Conservation (phyloP, 1,140 invertebrate genomes). For the Pseudomyrmex sp. region DNA sequence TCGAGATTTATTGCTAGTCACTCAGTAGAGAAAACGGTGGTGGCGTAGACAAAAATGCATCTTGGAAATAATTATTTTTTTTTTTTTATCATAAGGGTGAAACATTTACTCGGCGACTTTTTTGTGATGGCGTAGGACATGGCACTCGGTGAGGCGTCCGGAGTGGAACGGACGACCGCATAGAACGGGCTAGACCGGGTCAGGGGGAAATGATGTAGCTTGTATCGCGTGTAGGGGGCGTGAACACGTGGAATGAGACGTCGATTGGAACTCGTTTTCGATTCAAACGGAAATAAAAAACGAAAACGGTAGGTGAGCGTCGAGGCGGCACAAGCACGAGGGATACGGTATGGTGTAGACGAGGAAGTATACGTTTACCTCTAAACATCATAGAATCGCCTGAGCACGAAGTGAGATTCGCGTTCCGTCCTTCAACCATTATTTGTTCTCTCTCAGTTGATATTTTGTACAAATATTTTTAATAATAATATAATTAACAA, state of each 20-base stretch:
- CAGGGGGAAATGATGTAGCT: conserved; percentile 71
- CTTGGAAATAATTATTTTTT: no score
- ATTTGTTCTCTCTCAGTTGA: background rate
- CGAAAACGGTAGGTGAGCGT: conserved; percentile 37
- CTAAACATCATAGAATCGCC: conserved; percentile 17
- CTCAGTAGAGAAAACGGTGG: no score
- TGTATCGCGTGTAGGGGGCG: conserved; percentile 50
- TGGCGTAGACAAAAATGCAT: no score
- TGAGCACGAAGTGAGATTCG: conserved; percentile 9
- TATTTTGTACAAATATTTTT: no score
- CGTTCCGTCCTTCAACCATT: background rate
- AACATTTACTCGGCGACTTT: conserved; percentile 26
- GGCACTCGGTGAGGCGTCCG: background rate
- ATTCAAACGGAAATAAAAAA: conserved; percentile 60
- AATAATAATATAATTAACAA: no score
- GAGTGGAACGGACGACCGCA: conserved; percentile 44
- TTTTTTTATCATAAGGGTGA: conserved; percentile 1
- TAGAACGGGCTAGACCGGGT: conserved; percentile 68
- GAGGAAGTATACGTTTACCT: conserved; percentile 23
- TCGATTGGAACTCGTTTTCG: conserved; percentile 70
- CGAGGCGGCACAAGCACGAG: conserved; percentile 44
- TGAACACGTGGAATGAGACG: conserved; percentile 64
- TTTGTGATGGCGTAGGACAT: background rate
- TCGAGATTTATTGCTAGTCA: no score
- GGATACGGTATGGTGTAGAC: conserved; percentile 39